These are phyloP conservation scores for Brachionus calyciflorus DNA, from an alignment of 1,140 invertebrate species.

Conservation along the genomic window DNA sequence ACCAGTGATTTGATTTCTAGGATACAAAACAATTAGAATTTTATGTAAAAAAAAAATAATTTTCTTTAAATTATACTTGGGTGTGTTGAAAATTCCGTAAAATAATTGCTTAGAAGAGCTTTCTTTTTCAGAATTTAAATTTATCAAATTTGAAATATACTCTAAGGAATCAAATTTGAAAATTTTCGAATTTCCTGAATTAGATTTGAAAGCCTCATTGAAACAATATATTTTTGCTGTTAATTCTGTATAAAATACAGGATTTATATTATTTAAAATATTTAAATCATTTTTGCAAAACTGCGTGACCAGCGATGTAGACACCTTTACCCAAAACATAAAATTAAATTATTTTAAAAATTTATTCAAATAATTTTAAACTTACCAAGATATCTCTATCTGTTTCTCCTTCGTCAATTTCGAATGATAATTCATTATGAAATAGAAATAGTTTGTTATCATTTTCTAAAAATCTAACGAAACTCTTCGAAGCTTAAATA, in stretches of 20 bases:
- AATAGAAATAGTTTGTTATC: constrained; percentile 22
- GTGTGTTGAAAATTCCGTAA: constrained; percentile 38
- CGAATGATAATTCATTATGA: constrained; percentile 40
- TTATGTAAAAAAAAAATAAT: background rate
- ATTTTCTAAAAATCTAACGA: constrained; percentile 17
- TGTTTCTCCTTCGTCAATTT: constrained; percentile 40
- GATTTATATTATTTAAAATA: background rate
- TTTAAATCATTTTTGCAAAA: constrained; percentile 42
- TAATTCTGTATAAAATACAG: constrained; percentile 7
- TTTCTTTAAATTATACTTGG: background rate
- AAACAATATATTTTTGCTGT: constrained; percentile 45
- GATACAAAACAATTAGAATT: background rate
- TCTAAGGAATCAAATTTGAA: constrained; percentile 45
- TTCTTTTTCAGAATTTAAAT: background rate
- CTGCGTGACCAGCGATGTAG: constrained; percentile 37
- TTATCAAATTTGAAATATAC: constrained; percentile 13
- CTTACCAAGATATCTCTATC: constrained; percentile 39
- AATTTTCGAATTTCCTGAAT: constrained; percentile 21
- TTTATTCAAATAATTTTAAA: background rate
- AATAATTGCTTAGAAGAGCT: background rate
- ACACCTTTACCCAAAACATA: background rate
- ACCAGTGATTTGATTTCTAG: constrained; percentile 45
- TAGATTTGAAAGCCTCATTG: constrained; percentile 8
- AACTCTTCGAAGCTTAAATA: background rate
- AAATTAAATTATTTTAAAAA: background rate